phyloP scores from a whole-genome alignment of 2,888 invertebrate species.

The Drosophila kanekoi region DNA sequence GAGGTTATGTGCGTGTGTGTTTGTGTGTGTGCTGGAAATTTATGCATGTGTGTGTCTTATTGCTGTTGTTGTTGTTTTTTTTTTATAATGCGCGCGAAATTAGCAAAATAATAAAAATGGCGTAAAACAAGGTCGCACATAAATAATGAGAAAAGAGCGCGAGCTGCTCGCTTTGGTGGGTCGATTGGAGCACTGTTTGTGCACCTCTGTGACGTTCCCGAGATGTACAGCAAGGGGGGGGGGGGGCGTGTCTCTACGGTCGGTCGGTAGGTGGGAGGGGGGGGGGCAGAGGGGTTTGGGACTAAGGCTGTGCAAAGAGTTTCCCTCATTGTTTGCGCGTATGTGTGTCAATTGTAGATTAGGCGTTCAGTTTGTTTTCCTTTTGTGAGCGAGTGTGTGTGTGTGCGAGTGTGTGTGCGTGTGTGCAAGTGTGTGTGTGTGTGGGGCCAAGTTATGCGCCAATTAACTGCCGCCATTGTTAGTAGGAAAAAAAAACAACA shows the following conservation, averaged over 20 bases:
- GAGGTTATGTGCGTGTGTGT: conserved; percentile 24
- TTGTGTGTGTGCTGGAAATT: conserved; percentile 33
- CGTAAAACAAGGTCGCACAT: conserved; percentile 80
- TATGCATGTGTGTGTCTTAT: conserved; percentile 32
- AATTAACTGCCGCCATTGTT: conserved; percentile 68
- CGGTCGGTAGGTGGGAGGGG: not conserved
- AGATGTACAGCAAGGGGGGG: conserved; percentile 2
- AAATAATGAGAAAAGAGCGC: conserved; percentile 77
- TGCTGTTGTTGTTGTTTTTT: conserved; percentile 27
- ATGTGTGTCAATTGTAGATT: conserved; percentile 80
- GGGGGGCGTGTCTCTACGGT: not conserved
- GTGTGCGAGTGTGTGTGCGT: conserved; percentile 16
- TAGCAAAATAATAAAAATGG: conserved; percentile 80
- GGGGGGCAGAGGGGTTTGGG: not conserved
- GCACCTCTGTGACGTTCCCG: conserved; percentile 62
- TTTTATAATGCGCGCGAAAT: conserved; percentile 76
- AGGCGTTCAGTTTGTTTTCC: conserved; percentile 70
- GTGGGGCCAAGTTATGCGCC: conserved; percentile 69
- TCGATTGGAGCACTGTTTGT: conserved; percentile 68
- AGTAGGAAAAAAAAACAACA: conserved; percentile 16
- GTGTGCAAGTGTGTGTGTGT: conserved; percentile 17
- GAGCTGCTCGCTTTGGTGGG: conserved; percentile 72
- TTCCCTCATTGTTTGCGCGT: conserved; percentile 72
- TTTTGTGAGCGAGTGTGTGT: conserved; percentile 23
- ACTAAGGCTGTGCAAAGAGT: conserved; percentile 58